Evolutionary conservation across 2,888 invertebrate genomes (phyloP).

Genomic region (Ochropacha duplaris): DNA sequence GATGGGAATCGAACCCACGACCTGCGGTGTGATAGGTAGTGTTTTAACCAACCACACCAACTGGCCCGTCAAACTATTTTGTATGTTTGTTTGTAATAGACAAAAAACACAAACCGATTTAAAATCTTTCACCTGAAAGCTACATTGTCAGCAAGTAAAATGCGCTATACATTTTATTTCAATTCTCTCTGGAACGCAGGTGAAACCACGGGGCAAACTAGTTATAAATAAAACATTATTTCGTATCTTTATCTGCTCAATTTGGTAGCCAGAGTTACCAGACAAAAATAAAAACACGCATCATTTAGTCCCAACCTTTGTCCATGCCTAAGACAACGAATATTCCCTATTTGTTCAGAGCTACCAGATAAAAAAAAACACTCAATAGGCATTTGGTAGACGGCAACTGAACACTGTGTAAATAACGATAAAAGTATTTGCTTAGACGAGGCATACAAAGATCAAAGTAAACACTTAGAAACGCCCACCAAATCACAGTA

Average conservation of each 20-base stretch:
- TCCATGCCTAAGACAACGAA: constrained; percentile 45
- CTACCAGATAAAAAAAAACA: constrained; percentile 52
- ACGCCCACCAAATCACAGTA: constrained; percentile 61
- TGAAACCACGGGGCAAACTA: background rate
- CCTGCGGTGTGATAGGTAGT: too few species aligned
- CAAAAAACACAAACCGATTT: too few species aligned
- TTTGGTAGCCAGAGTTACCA: constrained; percentile 1
- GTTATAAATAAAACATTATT: constrained; percentile 22
- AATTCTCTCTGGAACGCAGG: too few species aligned
- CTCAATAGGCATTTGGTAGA: constrained; percentile 62
- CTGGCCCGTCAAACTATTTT: too few species aligned
- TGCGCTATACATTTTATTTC: too few species aligned
- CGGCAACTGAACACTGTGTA: constrained; percentile 72
- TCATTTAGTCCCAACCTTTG: constrained; percentile 15
- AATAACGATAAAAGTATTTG: constrained; percentile 80
- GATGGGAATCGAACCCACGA: too few species aligned
- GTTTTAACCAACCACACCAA: too few species aligned
- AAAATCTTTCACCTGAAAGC: too few species aligned
- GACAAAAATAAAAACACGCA: constrained; percentile 15
- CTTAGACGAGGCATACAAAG: constrained; percentile 73
- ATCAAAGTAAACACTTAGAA: constrained; percentile 69
- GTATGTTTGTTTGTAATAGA: too few species aligned
- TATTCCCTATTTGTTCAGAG: constrained; percentile 51
- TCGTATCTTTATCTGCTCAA: background rate
- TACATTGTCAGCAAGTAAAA: too few species aligned